These are phyloP conservation scores for Rhagoletis zephyria DNA, from an alignment of 1,140 invertebrate genomes.

Conservation along the genomic window DNA sequence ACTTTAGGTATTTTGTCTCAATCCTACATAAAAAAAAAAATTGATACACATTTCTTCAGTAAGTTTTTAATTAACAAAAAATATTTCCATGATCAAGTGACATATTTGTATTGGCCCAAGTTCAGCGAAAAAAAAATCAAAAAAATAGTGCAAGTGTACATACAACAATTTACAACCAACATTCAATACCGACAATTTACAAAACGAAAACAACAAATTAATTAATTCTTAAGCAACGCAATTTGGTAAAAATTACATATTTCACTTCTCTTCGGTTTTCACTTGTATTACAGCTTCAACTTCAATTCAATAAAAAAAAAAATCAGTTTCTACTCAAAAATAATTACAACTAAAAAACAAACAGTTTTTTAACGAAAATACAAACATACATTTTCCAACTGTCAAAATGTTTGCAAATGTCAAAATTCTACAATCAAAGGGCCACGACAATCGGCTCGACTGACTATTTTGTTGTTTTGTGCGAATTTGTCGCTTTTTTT, in stretches of 20 bases:
- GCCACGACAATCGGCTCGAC: too few species aligned
- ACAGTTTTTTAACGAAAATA: neutral
- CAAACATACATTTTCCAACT: conserved; percentile 36
- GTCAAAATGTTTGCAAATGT: conserved; percentile 38
- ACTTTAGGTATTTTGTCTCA: too few species aligned
- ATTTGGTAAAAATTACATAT: neutral
- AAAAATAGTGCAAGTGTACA: neutral
- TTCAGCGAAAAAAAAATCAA: neutral
- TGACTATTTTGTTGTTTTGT: too few species aligned
- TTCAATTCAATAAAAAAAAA: neutral
- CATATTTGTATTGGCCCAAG: too few species aligned
- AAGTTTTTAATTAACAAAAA: too few species aligned
- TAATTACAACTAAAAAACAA: neutral
- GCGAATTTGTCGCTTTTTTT: too few species aligned
- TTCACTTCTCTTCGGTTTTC: neutral
- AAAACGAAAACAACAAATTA: neutral
- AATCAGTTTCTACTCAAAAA: conserved; percentile 31
- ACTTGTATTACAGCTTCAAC: neutral
- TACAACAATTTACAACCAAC: conserved; percentile 12
- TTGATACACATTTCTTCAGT: too few species aligned
- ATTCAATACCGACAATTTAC: neutral
- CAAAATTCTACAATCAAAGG: conserved; percentile 44
- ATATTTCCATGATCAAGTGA: too few species aligned
- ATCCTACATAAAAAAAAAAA: too few species aligned
- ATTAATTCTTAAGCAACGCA: neutral